Conservation (phyloP, 2,113 vertebrate species). For the Neodon shergylaensis region DNA sequence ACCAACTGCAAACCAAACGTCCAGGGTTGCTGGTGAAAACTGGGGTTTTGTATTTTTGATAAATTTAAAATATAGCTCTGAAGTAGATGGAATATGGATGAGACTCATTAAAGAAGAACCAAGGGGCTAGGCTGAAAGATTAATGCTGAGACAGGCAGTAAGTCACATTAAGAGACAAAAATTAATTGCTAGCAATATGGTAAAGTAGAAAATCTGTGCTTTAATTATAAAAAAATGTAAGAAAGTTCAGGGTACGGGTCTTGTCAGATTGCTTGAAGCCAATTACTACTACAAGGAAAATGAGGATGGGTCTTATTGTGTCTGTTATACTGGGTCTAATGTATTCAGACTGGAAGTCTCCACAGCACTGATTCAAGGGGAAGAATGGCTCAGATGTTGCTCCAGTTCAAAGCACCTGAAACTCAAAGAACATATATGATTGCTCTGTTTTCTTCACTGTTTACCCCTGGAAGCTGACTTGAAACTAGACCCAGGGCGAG, state of each 20-base stretch:
- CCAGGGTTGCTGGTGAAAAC: not conserved
- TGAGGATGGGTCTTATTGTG: fast-evolving
- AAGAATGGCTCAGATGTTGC: fast-evolving
- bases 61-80: not conserved
- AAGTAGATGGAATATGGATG: not conserved
- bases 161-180: not conserved
- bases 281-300: not conserved
- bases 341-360: not conserved
- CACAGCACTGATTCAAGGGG: fast-evolving
- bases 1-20: not conserved
- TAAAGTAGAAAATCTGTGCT: not conserved
- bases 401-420: not conserved
- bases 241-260: not conserved
- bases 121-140: not conserved
- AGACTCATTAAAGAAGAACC: not conserved
- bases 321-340: not conserved
- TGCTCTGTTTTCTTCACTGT: not conserved
- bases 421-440: not conserved
- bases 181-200: not conserved
- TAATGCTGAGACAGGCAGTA: not conserved
- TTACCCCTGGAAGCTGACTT: not conserved
- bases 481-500: not conserved
- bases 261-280: not conserved
- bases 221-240: not conserved
- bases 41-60: not conserved